These are phyloP conservation scores for Thamnophis sirtalis DNA, from an alignment of 2,113 vertebrate species.

Conservation along the genomic window DNA sequence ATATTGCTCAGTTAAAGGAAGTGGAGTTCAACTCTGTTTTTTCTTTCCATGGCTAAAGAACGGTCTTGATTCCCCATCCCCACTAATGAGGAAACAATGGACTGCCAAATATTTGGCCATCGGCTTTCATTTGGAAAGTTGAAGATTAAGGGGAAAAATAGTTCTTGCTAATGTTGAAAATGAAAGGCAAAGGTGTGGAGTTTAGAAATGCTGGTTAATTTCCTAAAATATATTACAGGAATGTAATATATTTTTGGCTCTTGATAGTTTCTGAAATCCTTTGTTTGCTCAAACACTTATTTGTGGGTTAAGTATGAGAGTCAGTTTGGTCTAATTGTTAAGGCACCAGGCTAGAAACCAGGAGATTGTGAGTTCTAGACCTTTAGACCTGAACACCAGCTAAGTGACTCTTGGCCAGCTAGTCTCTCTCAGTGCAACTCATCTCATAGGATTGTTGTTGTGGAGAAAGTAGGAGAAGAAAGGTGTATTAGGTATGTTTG, in stretches of 20 bases:
- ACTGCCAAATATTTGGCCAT: neutral
- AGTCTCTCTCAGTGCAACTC: neutral
- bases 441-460: neutral
- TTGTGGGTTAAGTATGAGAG: neutral
- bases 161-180: neutral
- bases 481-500: neutral
- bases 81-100: neutral
- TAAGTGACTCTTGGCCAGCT: neutral
- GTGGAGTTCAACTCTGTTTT: neutral
- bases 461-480: neutral
- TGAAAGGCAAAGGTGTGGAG: neutral
- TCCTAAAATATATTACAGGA: neutral
- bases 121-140: neutral
- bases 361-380: neutral
- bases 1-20: neutral
- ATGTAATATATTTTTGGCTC: neutral
- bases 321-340: neutral
- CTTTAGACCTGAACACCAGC: neutral
- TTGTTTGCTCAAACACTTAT: neutral
- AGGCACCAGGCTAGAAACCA: neutral
- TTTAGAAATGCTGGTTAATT: neutral
- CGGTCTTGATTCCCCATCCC: neutral
- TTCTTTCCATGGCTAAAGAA: neutral
- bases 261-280: neutral
- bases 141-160: neutral